phyloP scores from a whole-genome alignment of 2,113 vertebrate species.

The Isurus oxyrinchus region DNA sequence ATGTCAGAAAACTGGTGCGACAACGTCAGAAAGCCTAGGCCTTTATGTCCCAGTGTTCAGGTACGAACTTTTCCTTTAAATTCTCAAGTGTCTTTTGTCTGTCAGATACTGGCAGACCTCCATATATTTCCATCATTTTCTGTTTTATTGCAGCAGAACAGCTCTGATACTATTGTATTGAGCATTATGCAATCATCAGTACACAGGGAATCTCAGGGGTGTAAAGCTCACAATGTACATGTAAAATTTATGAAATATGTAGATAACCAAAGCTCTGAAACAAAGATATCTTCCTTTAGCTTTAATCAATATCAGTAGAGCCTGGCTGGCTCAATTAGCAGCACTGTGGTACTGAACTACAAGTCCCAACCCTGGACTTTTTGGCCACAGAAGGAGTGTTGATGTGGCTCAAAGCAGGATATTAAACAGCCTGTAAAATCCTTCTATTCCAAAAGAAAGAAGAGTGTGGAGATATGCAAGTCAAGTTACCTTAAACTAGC shows the following conservation, averaged over 20 bases:
- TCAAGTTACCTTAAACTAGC: not conserved
- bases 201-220: not conserved
- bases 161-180: not conserved
- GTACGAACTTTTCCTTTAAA: not conserved
- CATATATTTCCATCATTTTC: not conserved
- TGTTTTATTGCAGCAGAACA: not conserved
- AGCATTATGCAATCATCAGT: not conserved
- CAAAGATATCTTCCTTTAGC: not conserved
- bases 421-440: too few species aligned
- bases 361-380: too few species aligned
- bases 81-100: not conserved
- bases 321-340: too few species aligned
- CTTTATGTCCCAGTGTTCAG: not conserved
- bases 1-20: not conserved
- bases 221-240: not conserved
- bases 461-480: too few species aligned
- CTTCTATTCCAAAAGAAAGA: too few species aligned
- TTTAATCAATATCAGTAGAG: not conserved
- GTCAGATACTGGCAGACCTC: not conserved
- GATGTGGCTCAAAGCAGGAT: too few species aligned
- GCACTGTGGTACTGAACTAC: too few species aligned
- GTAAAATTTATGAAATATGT: not conserved
- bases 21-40: not conserved
- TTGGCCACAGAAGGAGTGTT: too few species aligned
- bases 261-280: not conserved